Percentiles rank a stretch among this genome's conserved stretches.
These are phyloP conservation scores for Erannis defoliaria DNA, from an alignment of 2,888 invertebrate genomes.

Conservation along the genomic window DNA sequence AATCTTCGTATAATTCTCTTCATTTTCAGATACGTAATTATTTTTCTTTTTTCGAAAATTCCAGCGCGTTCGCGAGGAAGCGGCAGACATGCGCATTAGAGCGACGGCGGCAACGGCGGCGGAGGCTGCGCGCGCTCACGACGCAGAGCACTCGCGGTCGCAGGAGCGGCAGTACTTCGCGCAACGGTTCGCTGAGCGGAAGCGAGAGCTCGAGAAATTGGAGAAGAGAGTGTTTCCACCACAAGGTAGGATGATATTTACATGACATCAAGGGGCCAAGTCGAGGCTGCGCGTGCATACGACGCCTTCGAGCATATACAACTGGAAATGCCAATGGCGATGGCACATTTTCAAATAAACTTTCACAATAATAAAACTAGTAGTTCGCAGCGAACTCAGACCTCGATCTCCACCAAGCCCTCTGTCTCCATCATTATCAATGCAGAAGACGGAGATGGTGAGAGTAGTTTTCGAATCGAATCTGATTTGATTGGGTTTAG, in stretches of 20 bases:
- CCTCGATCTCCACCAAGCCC: too few relatives aligned
- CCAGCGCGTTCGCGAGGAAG: slow-evolving; percentile 90
- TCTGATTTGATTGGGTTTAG: too few relatives aligned
- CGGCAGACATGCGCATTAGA: slow-evolving; percentile 89
- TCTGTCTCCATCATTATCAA: too few relatives aligned
- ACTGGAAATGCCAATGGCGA: too few relatives aligned
- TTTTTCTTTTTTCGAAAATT: neutral
- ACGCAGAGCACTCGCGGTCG: slow-evolving; percentile 89
- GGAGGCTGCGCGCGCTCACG: slow-evolving; percentile 90
- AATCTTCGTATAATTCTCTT: too few relatives aligned
- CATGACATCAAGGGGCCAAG: neutral
- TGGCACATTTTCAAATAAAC: too few relatives aligned
- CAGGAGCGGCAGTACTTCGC: slow-evolving; percentile 88
- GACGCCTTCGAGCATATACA: too few relatives aligned
- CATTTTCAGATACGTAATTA: neutral
- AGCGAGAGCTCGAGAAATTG: slow-evolving; percentile 90
- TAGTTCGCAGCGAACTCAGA: too few relatives aligned
- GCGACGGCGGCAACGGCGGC: slow-evolving; percentile 89
- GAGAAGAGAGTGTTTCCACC: slow-evolving; percentile 92
- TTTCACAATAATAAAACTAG: too few relatives aligned
- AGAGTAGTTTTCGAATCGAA: too few relatives aligned
- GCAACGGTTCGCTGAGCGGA: slow-evolving; percentile 90
- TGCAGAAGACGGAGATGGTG: too few relatives aligned
- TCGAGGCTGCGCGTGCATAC: too few relatives aligned
- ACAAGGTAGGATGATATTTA: slow-evolving; percentile 53